phyloP scores from a whole-genome alignment of 2,113 vertebrate genomes.

The Istiophorus platypterus region DNA sequence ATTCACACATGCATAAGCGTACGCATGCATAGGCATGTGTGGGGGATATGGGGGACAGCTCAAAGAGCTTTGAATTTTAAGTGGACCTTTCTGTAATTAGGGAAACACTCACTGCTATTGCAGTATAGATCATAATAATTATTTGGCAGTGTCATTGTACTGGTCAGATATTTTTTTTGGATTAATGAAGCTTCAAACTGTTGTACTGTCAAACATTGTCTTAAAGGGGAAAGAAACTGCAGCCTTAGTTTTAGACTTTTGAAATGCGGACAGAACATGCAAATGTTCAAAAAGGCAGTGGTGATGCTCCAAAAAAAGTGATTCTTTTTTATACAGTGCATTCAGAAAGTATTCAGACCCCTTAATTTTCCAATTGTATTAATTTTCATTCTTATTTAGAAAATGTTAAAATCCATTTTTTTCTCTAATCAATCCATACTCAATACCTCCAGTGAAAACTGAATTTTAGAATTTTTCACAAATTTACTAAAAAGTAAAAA shows the following conservation, averaged over 20 bases:
- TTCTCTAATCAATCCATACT: no score
- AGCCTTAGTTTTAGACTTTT: background rate
- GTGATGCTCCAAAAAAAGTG: background rate
- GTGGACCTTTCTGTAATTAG: slow-evolving; percentile 1
- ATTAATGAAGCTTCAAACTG: background rate
- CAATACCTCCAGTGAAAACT: no score
- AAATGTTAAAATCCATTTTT: no score
- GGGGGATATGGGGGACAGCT: slow-evolving; percentile 8
- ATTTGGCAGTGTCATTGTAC: background rate
- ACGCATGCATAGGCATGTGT: background rate
- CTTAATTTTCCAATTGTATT: no score
- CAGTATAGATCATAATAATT: background rate
- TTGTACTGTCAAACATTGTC: background rate
- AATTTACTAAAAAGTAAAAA: no score
- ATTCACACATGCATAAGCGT: slow-evolving; percentile 1
- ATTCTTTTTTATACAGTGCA: background rate
- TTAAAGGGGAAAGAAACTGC: background rate
- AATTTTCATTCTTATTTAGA: no score
- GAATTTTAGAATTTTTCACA: no score
- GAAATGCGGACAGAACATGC: background rate
- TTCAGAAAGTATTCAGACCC: no score
- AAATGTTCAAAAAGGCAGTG: background rate
- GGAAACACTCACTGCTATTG: background rate
- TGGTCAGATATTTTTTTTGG: background rate
- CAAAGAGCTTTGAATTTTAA: slow-evolving; percentile 6